Evolutionary conservation across 2,797 vertebrate species (phyloP).

Genomic region (Gymnoscopelus microlampas): DNA sequence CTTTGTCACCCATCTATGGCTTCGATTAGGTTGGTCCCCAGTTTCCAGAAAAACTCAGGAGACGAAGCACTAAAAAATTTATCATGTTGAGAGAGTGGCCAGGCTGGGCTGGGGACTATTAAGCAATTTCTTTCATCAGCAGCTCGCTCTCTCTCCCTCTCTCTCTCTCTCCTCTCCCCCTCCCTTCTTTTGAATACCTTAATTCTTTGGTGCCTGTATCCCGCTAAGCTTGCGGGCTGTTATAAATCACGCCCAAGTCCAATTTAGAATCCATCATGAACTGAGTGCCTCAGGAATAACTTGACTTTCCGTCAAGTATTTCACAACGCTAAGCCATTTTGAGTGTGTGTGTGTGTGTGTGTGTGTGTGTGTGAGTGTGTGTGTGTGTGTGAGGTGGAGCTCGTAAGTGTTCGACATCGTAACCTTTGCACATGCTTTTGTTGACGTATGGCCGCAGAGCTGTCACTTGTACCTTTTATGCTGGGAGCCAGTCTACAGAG

Average conservation of each 20-base stretch:
- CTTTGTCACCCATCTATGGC: too few relatives aligned
- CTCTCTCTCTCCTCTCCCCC: too few relatives aligned
- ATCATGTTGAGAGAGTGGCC: not conserved
- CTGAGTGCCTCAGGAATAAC: not conserved
- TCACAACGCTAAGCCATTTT: not conserved
- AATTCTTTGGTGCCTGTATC: not conserved
- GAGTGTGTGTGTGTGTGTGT: too few relatives aligned
- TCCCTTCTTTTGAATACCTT: too few relatives aligned
- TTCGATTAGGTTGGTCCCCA: too few relatives aligned
- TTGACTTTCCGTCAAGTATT: not conserved
- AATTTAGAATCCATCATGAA: not conserved
- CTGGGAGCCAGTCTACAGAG: constrained; percentile 6
- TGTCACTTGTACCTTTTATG: constrained; percentile 14
- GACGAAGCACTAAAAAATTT: too few relatives aligned
- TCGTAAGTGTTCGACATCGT: not conserved
- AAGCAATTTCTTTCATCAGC: too few relatives aligned
- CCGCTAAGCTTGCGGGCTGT: not conserved
- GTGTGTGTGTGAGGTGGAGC: not conserved
- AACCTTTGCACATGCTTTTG: constrained; percentile 5
- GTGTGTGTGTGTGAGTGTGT: too few relatives aligned
- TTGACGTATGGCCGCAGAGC: not conserved
- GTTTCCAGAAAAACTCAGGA: too few relatives aligned
- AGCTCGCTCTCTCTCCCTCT: too few relatives aligned
- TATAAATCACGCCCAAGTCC: not conserved
- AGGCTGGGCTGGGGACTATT: not conserved